Evolutionary conservation across 1,140 invertebrate species (phyloP), one percentile per base, ranked within the genome.

Genomic region (Pseudomyrmex dendroicus): DNA sequence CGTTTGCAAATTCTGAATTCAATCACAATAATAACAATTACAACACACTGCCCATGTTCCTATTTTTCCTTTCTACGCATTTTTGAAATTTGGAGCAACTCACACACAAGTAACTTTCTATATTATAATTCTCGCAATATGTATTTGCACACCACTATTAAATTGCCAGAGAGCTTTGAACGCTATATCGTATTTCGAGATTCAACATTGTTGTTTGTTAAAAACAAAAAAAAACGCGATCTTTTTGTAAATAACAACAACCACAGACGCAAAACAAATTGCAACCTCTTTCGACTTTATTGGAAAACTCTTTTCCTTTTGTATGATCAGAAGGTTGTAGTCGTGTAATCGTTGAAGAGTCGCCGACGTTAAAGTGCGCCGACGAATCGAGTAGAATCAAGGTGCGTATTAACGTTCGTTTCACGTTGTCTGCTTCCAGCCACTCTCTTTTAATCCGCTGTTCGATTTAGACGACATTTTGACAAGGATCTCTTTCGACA

Each of bases 241-340:
- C 35, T 35, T 35, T 35, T 35, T 35, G 35, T 35, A 0, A 4
- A 35, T 0, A 35, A 35, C 35, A 7, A 35, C 5, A 35, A 35
- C 35, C 7, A 35, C 35, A 35, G 5, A 80, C 46, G 66, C 22
- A 15, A 8, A 15, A 8, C n/a, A 70, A 80, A 72, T 25, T 46
- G 54, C 48, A 70, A 7, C 7, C 35, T 35, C 35, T 52, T 15
- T 20, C 20, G 59, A 61, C 68, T 78, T 78, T 57, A 70, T 57
- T 56, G 35, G n/a, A 57, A 17, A 48, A 72, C 72, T 80, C 44
- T 70, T 15, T 80, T 80, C 72, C 76, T 80, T 80, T 59, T 80
- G 35, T 35, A 35, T 35, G 76, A 80, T 80, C 54, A 66, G 54
- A 25, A 67, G 17, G 17, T 68, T 25, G 15, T 46, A 46, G 66